These are phyloP conservation scores for Ostrea denselamellosa DNA, from an alignment of 1,140 invertebrate species.

Conservation along the genomic window DNA sequence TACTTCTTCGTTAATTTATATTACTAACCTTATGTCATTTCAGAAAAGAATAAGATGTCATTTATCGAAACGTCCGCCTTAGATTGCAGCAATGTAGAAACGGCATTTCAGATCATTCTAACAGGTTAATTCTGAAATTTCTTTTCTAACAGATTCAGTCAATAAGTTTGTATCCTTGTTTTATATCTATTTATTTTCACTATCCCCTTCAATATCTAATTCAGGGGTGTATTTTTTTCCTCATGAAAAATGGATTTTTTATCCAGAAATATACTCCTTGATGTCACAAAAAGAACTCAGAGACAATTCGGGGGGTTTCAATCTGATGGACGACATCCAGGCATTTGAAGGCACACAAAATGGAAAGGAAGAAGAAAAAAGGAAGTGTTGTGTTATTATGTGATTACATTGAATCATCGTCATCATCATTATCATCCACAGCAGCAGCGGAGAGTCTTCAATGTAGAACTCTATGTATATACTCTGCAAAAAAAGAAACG, in stretches of 20 bases:
- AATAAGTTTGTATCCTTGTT: background rate
- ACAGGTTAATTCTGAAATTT: conserved; percentile 32
- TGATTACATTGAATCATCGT: background rate
- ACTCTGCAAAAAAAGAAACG: no score
- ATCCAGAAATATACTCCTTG: conserved; percentile 3
- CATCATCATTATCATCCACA: background rate
- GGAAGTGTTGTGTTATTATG: conserved; percentile 11
- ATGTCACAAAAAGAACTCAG: background rate
- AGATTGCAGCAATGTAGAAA: conserved; percentile 34
- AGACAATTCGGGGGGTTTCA: background rate
- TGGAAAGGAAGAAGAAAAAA: background rate
- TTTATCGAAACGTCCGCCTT: conserved; percentile 47
- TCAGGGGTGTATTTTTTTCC: background rate
- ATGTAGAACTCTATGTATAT: no score
- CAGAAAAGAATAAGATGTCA: conserved; percentile 46
- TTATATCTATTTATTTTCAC: background rate
- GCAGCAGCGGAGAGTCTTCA: no score
- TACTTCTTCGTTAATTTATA: no score
- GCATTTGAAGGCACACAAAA: background rate
- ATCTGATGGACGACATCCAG: background rate
- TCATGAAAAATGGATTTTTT: background rate
- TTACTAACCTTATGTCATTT: background rate
- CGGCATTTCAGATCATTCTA: conserved; percentile 46
- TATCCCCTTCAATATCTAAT: background rate
- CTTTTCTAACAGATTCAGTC: background rate